These are phyloP conservation scores for Dasypus novemcinctus DNA, from an alignment of 2,113 vertebrate species.

Conservation along the genomic window DNA sequence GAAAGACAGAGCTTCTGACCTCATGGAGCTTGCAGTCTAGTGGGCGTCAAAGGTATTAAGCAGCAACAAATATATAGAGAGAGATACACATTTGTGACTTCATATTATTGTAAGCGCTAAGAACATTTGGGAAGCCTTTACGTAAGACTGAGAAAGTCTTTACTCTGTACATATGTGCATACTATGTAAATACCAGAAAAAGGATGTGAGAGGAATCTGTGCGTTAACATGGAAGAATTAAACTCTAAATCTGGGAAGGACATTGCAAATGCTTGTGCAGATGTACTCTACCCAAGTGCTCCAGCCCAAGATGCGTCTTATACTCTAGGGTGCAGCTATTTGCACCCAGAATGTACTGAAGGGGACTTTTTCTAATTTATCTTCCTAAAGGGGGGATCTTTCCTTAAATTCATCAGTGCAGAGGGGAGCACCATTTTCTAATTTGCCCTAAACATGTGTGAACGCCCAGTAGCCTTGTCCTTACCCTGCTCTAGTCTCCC, in stretches of 20 bases:
- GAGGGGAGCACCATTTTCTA: not conserved
- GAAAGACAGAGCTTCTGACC: not conserved
- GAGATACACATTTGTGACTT: not conserved
- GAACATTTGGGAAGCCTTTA: not conserved
- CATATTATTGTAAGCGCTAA: not conserved
- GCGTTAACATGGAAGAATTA: not conserved
- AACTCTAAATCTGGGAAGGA: not conserved
- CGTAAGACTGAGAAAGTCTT: not conserved
- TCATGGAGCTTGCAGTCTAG: not conserved
- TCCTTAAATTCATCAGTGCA: not conserved
- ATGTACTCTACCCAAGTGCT: too few relatives aligned
- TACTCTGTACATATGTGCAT: too few relatives aligned
- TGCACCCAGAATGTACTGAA: not conserved
- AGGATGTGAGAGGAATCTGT: not conserved
- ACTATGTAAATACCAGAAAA: not conserved
- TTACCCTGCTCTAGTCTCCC: not conserved
- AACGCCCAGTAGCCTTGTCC: accelerated
- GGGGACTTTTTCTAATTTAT: not conserved
- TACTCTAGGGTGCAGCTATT: not conserved
- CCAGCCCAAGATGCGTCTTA: not conserved
- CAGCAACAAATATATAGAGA: not conserved
- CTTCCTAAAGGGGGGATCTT: not conserved
- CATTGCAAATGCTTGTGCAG: not conserved
- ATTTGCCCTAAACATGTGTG: not conserved
- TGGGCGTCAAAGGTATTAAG: not conserved